Evolutionary conservation across 2,113 vertebrate species (phyloP), one percentile per base, ranked within the genome.

Genomic region (Anolis carolinensis): DNA sequence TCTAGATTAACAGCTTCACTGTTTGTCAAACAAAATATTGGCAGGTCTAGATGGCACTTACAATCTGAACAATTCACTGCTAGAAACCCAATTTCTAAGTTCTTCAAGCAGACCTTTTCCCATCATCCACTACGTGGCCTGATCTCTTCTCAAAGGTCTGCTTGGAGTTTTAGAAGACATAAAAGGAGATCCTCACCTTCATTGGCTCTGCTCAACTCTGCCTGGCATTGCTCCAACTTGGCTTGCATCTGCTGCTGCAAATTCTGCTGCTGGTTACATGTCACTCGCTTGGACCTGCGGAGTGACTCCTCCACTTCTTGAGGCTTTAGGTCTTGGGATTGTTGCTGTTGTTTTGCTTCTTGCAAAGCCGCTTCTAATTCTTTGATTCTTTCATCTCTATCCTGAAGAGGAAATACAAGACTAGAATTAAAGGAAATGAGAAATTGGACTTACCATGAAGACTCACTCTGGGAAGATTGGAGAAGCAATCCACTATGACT

Each of bases 341-440:
- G 73, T 81, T 81, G 7, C 32, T 81, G 92, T 72, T 86, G 80
- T 88, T 86, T 96, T 79, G 92, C 91, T 75, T 97, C 95, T 79
- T 96, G 92, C 87, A 98, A 91, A 44, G 96, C 96, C 81, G 92
- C 92, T 92, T 96, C 94, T 77, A 99, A 94, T 87, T 97, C 97
- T 86, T 94, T 93, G 73, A 99, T 98, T 91, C 96, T 97, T 73
- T 98, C 96, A 25, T 99, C 98, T 8, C 96, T 96, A 83, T 98
- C 97, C 98, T 99, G 91, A 84, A 78, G 91, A 87, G 81, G 65
- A 4, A 88, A 89, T 11, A 68, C 9, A 79, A 80, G 10, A 73
- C 18, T 16, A 70, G 13, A 6, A 3, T 65, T 76, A 23, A 8
- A 48, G 30, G 36, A 13, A 39, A n/a, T 5, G 39, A 44, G 39